Evolutionary conservation across 2,797 vertebrate species (phyloP), one percentile per base, ranked within the genome.

Genomic region (Kryptopterus vitreolus): DNA sequence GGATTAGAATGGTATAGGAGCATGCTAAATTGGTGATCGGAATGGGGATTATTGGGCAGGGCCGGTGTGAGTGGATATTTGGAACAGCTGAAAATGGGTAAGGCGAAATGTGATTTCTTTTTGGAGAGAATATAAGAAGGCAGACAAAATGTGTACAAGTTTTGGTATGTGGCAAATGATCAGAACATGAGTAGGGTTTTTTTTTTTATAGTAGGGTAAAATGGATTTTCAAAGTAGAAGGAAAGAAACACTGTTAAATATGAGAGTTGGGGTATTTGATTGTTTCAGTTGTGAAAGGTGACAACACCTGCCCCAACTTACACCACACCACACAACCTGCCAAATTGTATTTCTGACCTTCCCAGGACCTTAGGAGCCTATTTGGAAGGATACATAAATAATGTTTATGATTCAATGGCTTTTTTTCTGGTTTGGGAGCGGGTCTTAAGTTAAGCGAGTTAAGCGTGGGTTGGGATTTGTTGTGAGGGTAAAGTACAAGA

Each of bases 301-400:
- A 24, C 13, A 29, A 43, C 38, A 43, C 8, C 38, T 43, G 38
- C 38, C 57, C n/a, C 70, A n/a, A n/a, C 26, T 24, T 16, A 1
- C 38, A 43, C 38, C 10, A 43, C 8, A 43, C 38, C 38, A 43
- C 38, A 43, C 38, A 43, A 6, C 31, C 3, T 26, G 4, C 57
- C 53, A 31, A 63, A 48, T n/a, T 50, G 38, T 50, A 76, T 63
- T 52, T 33, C 20, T 76, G 59, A 61, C 59, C 74, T n/a, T 76
- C 20, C 59, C 20, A 63, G 59, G 29, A 20, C 58, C 58, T 50
- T 12, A 76, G 72, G 15, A n/a, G 20, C 20, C 71, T 57, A 38
- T 33, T 62, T 52, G 20, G n/a, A 63, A 50, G 46, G 46, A 33
- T 24, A 76, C 74, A 63, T 76, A 76, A 62, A 76, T 76, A 63